These are phyloP conservation scores for Troides helena DNA, from an alignment of 2,888 invertebrate genomes.

Conservation along the genomic window DNA sequence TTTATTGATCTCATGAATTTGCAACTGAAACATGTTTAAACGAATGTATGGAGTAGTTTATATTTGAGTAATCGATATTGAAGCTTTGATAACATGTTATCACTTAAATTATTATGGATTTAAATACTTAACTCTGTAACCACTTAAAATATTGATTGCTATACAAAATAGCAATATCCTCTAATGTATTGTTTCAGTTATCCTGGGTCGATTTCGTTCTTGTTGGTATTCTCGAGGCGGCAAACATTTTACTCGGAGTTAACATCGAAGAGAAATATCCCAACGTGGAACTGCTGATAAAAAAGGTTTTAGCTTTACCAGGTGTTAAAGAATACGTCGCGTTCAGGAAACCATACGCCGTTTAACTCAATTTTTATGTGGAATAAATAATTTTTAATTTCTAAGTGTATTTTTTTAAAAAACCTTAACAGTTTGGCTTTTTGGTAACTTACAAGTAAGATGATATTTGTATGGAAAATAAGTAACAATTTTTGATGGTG, in stretches of 20 bases:
- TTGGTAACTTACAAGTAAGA: too few species aligned
- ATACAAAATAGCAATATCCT: too few species aligned
- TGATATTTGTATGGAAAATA: too few species aligned
- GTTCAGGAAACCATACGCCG: conserved; percentile 44
- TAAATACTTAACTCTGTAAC: too few species aligned
- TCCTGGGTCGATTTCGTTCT: conserved; percentile 68
- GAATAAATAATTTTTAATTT: conserved; percentile 8
- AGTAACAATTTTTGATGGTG: too few species aligned
- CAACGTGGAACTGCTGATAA: conserved; percentile 42
- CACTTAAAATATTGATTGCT: too few species aligned
- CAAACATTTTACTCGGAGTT: conserved; percentile 46
- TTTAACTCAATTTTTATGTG: conserved; percentile 28
- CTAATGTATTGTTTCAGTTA: conserved; percentile 44
- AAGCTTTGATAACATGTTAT: too few species aligned
- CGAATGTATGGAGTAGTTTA: too few species aligned
- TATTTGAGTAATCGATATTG: too few species aligned
- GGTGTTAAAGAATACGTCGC: conserved; percentile 64
- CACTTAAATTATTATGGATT: too few species aligned
- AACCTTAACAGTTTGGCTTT: too few species aligned
- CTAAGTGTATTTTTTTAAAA: conserved; percentile 1
- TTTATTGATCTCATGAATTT: background rate
- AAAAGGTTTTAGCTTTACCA: conserved; percentile 51
- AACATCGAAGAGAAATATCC: conserved; percentile 60
- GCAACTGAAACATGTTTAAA: too few species aligned
- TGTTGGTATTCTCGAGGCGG: conserved; percentile 57